phyloP scores from a whole-genome alignment of 2,113 vertebrate genomes.

The Pelmatolapia mariae region DNA sequence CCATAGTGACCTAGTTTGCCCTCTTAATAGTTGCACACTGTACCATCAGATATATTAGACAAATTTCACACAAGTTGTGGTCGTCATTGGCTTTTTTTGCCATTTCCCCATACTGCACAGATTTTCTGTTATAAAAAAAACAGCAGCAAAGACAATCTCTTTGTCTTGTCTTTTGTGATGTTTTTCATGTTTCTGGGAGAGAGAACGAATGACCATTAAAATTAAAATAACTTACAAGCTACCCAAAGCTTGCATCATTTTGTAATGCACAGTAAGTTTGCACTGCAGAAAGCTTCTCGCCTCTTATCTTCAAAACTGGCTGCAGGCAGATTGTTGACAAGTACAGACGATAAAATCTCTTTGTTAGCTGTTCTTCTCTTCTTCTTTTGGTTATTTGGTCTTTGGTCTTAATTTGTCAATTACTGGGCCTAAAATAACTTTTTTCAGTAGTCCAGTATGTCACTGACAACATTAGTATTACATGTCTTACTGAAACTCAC shows the following conservation, averaged over 20 bases:
- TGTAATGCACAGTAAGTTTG: slow-evolving; percentile 34
- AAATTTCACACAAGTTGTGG: not conserved
- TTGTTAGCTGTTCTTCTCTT: slow-evolving; percentile 9
- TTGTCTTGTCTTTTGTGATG: not conserved
- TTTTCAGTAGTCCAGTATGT: slow-evolving; percentile 19
- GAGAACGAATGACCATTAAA: slow-evolving; percentile 9
- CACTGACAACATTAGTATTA: slow-evolving; percentile 48
- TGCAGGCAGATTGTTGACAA: slow-evolving; percentile 33
- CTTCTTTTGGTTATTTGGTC: slow-evolving; percentile 28
- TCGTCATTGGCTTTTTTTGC: not conserved
- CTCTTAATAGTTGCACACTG: not conserved
- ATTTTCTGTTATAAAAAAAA: not conserved
- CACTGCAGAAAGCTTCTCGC: not conserved
- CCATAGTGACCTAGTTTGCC: not conserved
- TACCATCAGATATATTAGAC: not conserved
- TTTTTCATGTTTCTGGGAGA: slow-evolving; percentile 18
- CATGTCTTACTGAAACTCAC: slow-evolving; percentile 42
- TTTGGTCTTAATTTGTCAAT: slow-evolving; percentile 62
- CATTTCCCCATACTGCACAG: not conserved
- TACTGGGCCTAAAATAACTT: slow-evolving; percentile 54
- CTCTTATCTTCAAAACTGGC: slow-evolving; percentile 48
- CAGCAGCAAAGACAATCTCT: not conserved
- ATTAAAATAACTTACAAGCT: slow-evolving; percentile 24
- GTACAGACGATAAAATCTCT: slow-evolving; percentile 27
- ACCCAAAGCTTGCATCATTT: slow-evolving; percentile 10